A percentile compares a stretch with the other conserved stretches of the same genome.
phyloP scores from a whole-genome alignment of 2,113 vertebrate species.

The Sigmodon hispidus region DNA sequence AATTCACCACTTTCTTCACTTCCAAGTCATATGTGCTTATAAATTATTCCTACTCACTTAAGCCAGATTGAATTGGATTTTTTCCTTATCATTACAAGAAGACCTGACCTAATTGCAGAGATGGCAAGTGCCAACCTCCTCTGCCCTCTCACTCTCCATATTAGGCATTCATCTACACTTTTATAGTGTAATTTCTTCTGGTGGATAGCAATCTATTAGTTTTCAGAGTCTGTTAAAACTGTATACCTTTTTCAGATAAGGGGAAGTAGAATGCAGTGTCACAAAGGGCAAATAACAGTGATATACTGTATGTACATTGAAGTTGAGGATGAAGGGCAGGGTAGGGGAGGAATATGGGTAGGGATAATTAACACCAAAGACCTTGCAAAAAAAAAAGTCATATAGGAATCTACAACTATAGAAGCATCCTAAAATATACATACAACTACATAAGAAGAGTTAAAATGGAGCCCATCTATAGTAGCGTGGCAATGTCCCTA shows the following conservation, averaged over 20 bases:
- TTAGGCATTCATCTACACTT: not conserved
- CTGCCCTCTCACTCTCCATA: not conserved
- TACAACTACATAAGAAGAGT: not conserved
- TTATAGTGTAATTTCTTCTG: not conserved
- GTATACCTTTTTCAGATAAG: not conserved
- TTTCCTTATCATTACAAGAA: not conserved
- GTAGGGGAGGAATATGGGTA: not conserved
- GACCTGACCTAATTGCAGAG: not conserved
- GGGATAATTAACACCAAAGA: not conserved
- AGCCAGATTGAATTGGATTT: not conserved
- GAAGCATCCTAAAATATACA: not conserved
- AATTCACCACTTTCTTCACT: not conserved
- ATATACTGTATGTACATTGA: not conserved
- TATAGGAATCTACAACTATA: not conserved
- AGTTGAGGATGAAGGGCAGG: not conserved
- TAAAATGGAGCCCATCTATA: not conserved
- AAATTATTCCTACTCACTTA: not conserved
- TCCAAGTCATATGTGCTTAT: not conserved
- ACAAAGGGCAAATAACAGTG: not conserved
- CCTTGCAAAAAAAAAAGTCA: not conserved
- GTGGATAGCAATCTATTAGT: not conserved
- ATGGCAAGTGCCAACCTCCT: not conserved
- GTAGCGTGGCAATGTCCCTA: not conserved
- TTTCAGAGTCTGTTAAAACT: slow-evolving; percentile 15
- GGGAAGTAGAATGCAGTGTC: not conserved